These are phyloP conservation scores for Camelus bactrianus DNA, from an alignment of 2,113 vertebrate species.

Conservation along the genomic window DNA sequence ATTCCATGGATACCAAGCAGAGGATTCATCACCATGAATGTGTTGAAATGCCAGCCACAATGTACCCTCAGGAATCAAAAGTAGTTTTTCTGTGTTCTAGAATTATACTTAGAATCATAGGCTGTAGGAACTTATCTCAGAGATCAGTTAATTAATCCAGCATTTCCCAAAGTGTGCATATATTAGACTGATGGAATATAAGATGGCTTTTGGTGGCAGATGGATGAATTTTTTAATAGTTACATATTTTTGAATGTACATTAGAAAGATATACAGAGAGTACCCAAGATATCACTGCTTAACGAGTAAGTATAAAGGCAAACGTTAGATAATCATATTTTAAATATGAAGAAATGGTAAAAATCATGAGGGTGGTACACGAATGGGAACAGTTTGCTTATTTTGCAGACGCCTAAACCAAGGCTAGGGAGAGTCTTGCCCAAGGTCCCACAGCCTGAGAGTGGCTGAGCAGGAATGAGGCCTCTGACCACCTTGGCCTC, in stretches of 20 bases:
- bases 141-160: background rate
- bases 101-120: background rate
- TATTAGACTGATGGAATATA: background rate
- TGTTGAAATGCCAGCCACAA: background rate
- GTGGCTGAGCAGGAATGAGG: background rate
- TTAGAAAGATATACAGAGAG: background rate
- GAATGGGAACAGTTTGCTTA: background rate
- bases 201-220: background rate
- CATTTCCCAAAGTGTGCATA: background rate
- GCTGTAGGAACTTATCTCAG: background rate
- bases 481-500: conserved; percentile 1
- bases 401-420: background rate
- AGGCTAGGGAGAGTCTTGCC: background rate
- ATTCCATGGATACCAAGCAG: background rate
- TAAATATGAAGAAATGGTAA: background rate
- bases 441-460: background rate
- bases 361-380: background rate
- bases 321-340: background rate
- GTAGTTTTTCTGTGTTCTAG: background rate
- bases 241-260: background rate
- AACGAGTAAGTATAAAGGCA: background rate
- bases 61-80: background rate
- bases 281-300: background rate
- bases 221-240: background rate
- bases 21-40: background rate